phyloP scores from a whole-genome alignment of 2,797 vertebrate genomes.

The Onychomys torridus region DNA sequence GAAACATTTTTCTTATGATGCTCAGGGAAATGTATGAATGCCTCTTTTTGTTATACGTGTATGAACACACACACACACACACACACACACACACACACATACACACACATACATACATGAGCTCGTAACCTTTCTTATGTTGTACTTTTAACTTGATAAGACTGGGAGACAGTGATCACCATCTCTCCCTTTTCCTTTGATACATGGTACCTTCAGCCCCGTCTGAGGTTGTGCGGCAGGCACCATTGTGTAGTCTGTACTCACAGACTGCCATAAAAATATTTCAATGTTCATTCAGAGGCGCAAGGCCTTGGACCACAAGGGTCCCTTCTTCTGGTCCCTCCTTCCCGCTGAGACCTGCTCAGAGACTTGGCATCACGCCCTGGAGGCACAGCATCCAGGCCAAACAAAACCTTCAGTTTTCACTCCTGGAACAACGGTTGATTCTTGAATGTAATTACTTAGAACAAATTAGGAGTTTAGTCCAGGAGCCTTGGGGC shows the following conservation, averaged over 20 bases:
- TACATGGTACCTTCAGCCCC: neutral
- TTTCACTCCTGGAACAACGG: constrained; percentile 80
- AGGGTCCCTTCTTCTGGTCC: constrained; percentile 84
- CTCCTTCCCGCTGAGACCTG: constrained; percentile 84
- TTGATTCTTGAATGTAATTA: constrained; percentile 83
- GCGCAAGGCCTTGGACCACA: constrained; percentile 81
- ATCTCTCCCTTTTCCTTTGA: neutral
- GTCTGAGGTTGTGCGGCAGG: neutral
- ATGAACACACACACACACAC: neutral
- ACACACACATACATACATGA: neutral
- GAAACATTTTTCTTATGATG: neutral
- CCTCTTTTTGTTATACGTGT: neutral
- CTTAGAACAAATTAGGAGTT: constrained; percentile 81
- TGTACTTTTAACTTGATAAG: neutral
- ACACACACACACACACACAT: no score
- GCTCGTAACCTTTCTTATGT: neutral
- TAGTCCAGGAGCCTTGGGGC: constrained; percentile 79
- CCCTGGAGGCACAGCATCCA: constrained; percentile 82
- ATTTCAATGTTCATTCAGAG: constrained; percentile 82
- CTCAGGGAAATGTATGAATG: neutral
- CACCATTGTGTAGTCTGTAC: constrained; percentile 72
- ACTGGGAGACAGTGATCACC: neutral
- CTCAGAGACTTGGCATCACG: constrained; percentile 74
- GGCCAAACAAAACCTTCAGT: constrained; percentile 84
- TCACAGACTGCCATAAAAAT: constrained; percentile 80